Evolutionary conservation across 92 coral and sea anemone species (phyloP), one percentile per base, ranked within the genome.

Genomic region (Scolanthus callimorphus): DNA sequence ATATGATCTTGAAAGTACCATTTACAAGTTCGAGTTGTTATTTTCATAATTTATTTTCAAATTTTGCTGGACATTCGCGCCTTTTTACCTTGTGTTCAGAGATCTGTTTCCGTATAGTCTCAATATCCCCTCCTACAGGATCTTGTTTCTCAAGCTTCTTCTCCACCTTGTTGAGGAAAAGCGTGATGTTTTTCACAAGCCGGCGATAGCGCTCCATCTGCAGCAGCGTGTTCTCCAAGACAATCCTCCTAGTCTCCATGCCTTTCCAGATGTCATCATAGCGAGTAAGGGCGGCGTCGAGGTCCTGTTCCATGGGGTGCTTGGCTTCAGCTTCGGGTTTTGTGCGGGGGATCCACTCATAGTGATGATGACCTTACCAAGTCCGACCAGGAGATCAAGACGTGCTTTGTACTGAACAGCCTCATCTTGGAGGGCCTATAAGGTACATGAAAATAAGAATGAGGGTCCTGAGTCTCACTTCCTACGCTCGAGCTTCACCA

Each of bases 331-430:
- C 39, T n/a, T n/a, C 25, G 80, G 72, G 47, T 69, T 77, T 49
- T 61, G 80, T 47, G 70, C 88, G n/a, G 88, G 84, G 13, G 60
- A 73, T 17, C 89, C 77, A 39, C 96, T 84, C 59, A 92, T 88
- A 44, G 88, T 85, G 71, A 92, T 78, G 44, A 92, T 92, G 23
- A 92, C 96, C 39, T 92, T 92, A 10, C 98, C 96, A 4, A 92
- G 82, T 27, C 98, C 98, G 26, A 83, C 69, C 45, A 92, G 48
- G 39, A 92, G 88, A 79, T 92, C 98, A 43, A 92, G 76, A 28
- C 86, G 95, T 19, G 98, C 98, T 70, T 92, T 92, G 87, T 92
- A 84, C 51, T 92, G 80, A 38, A 92, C 95, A 17, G 98, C 98
- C 49, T 92, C 98, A 45, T 78, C 90, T 73, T 88, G 96, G 11